phyloP scores from a whole-genome alignment of 92 coral and sea anemone species.

The Epizoanthus fatuus region DNA sequence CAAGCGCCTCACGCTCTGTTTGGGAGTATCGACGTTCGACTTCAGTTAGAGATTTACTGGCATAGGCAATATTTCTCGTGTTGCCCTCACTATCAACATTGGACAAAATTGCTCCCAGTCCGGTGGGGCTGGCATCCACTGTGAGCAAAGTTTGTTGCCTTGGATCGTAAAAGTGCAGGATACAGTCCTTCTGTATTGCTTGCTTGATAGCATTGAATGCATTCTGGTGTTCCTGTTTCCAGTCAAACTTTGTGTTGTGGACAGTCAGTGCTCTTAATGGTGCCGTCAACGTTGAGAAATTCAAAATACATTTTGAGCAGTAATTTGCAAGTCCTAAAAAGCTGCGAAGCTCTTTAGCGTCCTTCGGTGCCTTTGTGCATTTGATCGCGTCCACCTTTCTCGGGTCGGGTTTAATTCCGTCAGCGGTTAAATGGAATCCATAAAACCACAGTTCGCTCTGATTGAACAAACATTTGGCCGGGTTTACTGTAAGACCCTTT shows the following conservation, averaged over 20 bases:
- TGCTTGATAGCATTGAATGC: constrained; percentile 40
- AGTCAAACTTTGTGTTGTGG: constrained; percentile 25
- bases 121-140: constrained; percentile 32
- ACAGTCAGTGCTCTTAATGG: constrained; percentile 8
- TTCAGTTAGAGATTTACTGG: constrained; percentile 32
- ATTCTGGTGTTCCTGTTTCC: constrained; percentile 43
- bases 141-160: constrained; percentile 29
- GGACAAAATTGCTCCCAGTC: constrained; percentile 51
- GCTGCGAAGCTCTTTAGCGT: constrained; percentile 26
- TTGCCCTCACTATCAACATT: constrained; percentile 32
- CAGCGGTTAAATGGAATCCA: constrained; percentile 26
- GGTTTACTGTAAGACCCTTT: constrained; percentile 36
- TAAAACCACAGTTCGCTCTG: constrained; percentile 48
- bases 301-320: neutral
- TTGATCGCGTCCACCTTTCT: constrained; percentile 32
- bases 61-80: constrained; percentile 53
- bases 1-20: neutral
- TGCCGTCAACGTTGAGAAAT: constrained; percentile 22
- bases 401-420: constrained; percentile 39
- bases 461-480: constrained; percentile 27
- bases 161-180: constrained; percentile 42
- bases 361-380: constrained; percentile 8
- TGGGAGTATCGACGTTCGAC: neutral
- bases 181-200: constrained; percentile 44
- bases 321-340: constrained; percentile 27